Base-by-base conservation (phyloP, 2,113 vertebrate species). In the Bungarus multicinctus region DNA sequence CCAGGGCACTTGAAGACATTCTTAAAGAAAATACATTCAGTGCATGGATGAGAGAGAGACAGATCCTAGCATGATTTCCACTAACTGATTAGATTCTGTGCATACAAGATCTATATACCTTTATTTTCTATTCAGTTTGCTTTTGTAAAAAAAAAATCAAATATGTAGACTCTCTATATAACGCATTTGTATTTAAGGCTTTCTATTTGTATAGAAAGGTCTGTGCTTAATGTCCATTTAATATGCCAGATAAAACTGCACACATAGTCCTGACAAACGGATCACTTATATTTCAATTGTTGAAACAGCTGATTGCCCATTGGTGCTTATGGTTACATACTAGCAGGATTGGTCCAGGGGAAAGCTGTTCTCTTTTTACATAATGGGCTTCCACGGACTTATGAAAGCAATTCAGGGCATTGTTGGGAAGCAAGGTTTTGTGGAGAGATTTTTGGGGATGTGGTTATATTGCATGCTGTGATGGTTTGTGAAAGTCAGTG, bases 401-500 rank as follows among this genome's bases (percentile, higher is more conserved):
- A 88, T 25, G 30, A 60, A 25, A 43, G 7, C n/a, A 5, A 81
- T 81, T 87, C n/a, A 88, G 25, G 4, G 9, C 60, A 30, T 34
- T 85, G 23, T 23, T 53, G 53, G 58, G 58, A 85, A 58, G 43
- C 86, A 25, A 34, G n/a, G 55, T 93, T 88, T 11, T 53, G 30
- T 34, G 16, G 43, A 57, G 16, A 54, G 27, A 57, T 39, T 52
- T 85, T 88, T 85, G 54, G 1, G 58, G 90, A 45, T 91, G 54
- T 53, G 2, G 34, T 92, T 94, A 88, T 89, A 74, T 22, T 91
- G 47, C 85, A 74, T 50, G 93, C 89, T 90, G 30, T 23, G 94
- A 81, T 6, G 94, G 94, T 87, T 92, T 27, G 22, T 6, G 57
- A 94, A 85, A 69, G 64, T 94, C 88, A 88, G 69, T 86, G 64